Percentiles rank a stretch among this genome's conserved stretches.
Evolutionary conservation across 2,888 invertebrate species (phyloP).

Genomic region (Druceiella hillmani): DNA sequence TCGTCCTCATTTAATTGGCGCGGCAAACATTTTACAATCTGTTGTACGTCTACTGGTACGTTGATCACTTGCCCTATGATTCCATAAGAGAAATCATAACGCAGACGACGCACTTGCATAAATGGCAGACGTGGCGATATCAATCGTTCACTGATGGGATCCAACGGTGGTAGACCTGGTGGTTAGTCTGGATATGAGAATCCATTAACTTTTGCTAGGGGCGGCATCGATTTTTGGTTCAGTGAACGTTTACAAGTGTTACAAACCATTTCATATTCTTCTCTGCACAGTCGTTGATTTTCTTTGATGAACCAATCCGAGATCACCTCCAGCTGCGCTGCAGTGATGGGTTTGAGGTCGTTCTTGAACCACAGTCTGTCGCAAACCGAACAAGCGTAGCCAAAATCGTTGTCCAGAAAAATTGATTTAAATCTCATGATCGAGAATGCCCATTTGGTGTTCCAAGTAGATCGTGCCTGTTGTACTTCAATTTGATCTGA

Average conservation of each 20-base stretch:
- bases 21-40: constrained; percentile 30
- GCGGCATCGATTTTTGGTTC: constrained; percentile 25
- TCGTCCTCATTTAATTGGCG: constrained; percentile 30
- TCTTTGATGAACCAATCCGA: constrained; percentile 25
- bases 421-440: constrained; percentile 28
- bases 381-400: constrained; percentile 30
- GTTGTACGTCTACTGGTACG: constrained; percentile 30
- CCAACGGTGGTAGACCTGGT: constrained; percentile 27
- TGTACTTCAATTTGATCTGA: constrained; percentile 18
- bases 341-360: constrained; percentile 31
- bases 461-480: constrained; percentile 26
- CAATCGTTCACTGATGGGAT: constrained; percentile 30
- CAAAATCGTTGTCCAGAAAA: constrained; percentile 30
- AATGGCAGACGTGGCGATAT: constrained; percentile 30
- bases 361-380: constrained; percentile 32
- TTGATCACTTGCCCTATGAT: constrained; percentile 34
- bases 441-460: constrained; percentile 28
- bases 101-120: constrained; percentile 31
- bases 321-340: constrained; percentile 27
- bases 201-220: constrained; percentile 28
- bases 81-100: constrained; percentile 29
- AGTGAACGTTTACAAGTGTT: too few relatives aligned
- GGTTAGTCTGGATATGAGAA: constrained; percentile 31
- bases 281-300: too few relatives aligned
- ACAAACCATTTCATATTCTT: too few relatives aligned